These are phyloP conservation scores for Pogonomyrmex barbatus DNA, from an alignment of 1,140 invertebrate genomes.

Conservation along the genomic window DNA sequence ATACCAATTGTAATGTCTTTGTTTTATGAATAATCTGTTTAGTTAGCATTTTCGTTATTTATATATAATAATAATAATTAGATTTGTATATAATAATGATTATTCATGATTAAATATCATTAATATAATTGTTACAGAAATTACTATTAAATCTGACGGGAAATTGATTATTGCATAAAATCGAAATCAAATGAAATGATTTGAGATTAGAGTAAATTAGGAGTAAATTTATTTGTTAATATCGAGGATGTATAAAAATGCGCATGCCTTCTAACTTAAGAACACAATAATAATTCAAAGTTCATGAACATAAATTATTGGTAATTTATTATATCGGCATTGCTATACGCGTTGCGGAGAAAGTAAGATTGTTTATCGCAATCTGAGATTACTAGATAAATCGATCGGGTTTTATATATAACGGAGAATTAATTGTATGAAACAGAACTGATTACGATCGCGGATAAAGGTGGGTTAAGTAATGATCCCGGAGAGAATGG, in stretches of 20 bases:
- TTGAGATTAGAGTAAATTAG: neutral
- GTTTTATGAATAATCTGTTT: constrained; percentile 9
- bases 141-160: constrained; percentile 33
- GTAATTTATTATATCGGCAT: neutral
- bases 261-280: too few relatives aligned
- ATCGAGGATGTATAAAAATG: neutral
- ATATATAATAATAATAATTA: constrained; percentile 25
- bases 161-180: constrained; percentile 28
- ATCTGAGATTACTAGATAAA: constrained; percentile 14
- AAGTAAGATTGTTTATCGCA: constrained; percentile 9
- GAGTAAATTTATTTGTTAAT: neutral
- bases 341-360: neutral
- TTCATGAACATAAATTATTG: neutral
- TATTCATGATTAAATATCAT: constrained; percentile 27
- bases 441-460: constrained; percentile 41
- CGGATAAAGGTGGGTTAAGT: constrained; percentile 48
- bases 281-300: neutral
- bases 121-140: constrained; percentile 41
- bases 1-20: neutral
- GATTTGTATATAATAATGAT: constrained; percentile 23
- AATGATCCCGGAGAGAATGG: constrained; percentile 23
- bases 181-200: neutral
- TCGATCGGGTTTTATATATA: neutral
- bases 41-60: neutral
- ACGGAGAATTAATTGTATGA: constrained; percentile 25